Base-by-base conservation (phyloP, 1,140 invertebrate species). In the Drosophila triauraria region DNA sequence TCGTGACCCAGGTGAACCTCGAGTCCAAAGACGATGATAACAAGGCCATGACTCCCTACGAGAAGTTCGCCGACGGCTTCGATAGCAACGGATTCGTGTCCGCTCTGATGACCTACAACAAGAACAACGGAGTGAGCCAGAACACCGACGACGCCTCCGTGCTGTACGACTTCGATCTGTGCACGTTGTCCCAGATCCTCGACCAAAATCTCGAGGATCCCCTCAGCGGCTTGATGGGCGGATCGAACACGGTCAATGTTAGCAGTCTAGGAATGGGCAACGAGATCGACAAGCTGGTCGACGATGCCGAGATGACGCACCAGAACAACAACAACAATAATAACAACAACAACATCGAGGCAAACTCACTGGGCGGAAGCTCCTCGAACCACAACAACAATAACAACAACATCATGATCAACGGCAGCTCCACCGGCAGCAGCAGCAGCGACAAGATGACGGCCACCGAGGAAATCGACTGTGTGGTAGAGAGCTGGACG, bases 1-100 rank as follows among this genome's bases (percentile, higher is more conserved):
- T 70, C 15, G 71, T 77, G 12, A 80, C 78, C 5, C 85, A 88
- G 72, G 70, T 69, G 13, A 90, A 80, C 57, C 63, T 91, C 7
- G 85, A 90, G 56, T 84, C 91, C 4, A 81, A 91, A 44, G 91
- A 92, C 32, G 91, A 92, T 75, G 87, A 92, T 56, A 92, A 88
- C 44, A 92, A 92, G 70, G 74, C 82, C 6, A 44, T 91, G 64
- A 84, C 78, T 10, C 75, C 91, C 20, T 92, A 92, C 53, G 91
- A 90, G 38, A 92, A 92, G 62, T 92, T 92, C 43, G 64, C 81
- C 5, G 91, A 92, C 51, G 88, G 91, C 4, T 92, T 92, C 51
- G 91, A 92, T 56, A 92, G 91, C 57, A 92, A 87, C 20, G 91
- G 91, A 7, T 92, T 92, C 59, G 88, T 92, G 2, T 84, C 87